Evolutionary conservation across 2,797 vertebrate genomes (phyloP).

Genomic region (Remorina albescens): DNA sequence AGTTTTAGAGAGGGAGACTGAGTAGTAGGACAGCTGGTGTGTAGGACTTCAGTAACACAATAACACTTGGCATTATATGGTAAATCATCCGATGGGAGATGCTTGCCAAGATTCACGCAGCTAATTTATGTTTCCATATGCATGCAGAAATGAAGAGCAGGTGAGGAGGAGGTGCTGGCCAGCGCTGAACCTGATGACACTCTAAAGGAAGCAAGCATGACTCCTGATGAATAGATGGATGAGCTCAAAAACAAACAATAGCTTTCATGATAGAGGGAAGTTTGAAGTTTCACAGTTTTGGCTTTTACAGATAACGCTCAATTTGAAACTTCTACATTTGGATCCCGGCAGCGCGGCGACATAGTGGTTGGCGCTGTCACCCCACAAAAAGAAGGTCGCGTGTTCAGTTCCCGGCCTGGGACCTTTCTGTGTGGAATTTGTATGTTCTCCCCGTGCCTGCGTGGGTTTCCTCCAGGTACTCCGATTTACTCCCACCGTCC

Average conservation of each 20-base stretch:
- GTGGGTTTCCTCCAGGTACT: too few relatives aligned
- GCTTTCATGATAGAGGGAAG: slow-evolving; percentile 5
- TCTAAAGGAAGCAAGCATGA: slow-evolving; percentile 26
- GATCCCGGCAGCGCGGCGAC: too few relatives aligned
- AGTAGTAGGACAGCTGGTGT: slow-evolving; percentile 83
- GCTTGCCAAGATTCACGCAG: slow-evolving; percentile 59
- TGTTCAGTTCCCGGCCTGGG: too few relatives aligned
- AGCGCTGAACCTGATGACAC: slow-evolving; percentile 43
- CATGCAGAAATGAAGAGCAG: slow-evolving; percentile 45
- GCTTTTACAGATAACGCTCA: slow-evolving; percentile 1
- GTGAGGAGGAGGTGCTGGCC: slow-evolving; percentile 48
- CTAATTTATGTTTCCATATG: slow-evolving; percentile 62
- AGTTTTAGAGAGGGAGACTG: slow-evolving; percentile 72
- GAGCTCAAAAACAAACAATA: slow-evolving; percentile 1
- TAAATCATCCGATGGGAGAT: slow-evolving; percentile 58
- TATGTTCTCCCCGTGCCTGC: too few relatives aligned
- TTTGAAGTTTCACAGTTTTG: neutral
- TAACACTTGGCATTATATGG: slow-evolving; percentile 77
- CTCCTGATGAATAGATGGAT: slow-evolving; percentile 16
- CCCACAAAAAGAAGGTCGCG: too few relatives aligned
- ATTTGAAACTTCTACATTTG: too few relatives aligned
- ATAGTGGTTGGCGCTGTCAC: too few relatives aligned
- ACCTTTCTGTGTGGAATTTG: too few relatives aligned
- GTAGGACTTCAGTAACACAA: slow-evolving; percentile 82
- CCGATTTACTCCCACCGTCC: too few relatives aligned